Evolutionary conservation across 2,888 invertebrate genomes (phyloP).

Genomic region (Caenorhabditis uteleia): DNA sequence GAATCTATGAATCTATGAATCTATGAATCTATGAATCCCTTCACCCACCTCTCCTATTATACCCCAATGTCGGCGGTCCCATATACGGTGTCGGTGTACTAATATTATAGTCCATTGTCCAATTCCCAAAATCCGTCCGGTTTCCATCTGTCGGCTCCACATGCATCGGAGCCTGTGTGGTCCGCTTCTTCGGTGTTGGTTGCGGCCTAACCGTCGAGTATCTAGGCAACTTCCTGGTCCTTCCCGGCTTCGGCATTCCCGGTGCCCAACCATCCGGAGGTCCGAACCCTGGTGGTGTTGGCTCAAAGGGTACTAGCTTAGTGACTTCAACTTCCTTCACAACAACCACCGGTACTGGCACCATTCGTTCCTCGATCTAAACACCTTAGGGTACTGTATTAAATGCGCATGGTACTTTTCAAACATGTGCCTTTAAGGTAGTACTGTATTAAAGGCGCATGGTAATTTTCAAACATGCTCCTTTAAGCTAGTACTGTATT

Average conservation of each 20-base stretch:
- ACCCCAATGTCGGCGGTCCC: slow-evolving; percentile 67
- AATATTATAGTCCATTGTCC: slow-evolving; percentile 45
- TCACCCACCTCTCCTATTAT: slow-evolving; percentile 49
- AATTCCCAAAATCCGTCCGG: slow-evolving; percentile 36
- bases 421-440: no score
- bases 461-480: no score
- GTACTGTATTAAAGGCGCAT: no score
- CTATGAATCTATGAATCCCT: neutral
- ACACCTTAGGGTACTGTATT: no score
- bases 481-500: no score
- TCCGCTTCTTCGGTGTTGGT: slow-evolving; percentile 40
- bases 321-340: slow-evolving; percentile 68
- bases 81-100: slow-evolving; percentile 62
- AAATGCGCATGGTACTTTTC: no score
- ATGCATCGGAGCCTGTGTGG: slow-evolving; percentile 27
- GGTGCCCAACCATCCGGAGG: slow-evolving; percentile 66
- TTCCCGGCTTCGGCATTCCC: slow-evolving; percentile 65
- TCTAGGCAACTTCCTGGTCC: slow-evolving; percentile 52
- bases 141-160: slow-evolving; percentile 48
- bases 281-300: slow-evolving; percentile 68
- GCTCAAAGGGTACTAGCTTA: slow-evolving; percentile 66
- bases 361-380: slow-evolving; percentile 63
- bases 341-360: slow-evolving; percentile 68
- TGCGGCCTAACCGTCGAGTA: slow-evolving; percentile 37
- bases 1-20: no score